Conservation (phyloP, 2,888 invertebrate genomes). For the Nyleta sp. region DNA sequence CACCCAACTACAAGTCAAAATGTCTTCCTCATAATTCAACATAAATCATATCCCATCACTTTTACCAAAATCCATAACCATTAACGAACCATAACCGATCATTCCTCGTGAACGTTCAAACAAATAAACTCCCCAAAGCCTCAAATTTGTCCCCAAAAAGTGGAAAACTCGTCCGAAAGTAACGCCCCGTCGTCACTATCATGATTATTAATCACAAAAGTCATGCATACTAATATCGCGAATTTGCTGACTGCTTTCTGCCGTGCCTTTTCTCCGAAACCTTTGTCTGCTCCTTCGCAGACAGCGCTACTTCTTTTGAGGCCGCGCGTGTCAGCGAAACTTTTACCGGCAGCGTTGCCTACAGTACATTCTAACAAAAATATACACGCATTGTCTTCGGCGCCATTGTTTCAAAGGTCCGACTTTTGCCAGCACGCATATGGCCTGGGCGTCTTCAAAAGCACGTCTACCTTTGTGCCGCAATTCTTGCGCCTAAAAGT, state of each 20-base stretch:
- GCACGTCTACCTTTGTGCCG: slow-evolving; percentile 60
- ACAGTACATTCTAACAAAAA: slow-evolving; percentile 65
- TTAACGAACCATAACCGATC: no score
- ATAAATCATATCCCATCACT: no score
- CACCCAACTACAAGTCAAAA: no score
- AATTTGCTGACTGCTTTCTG: slow-evolving; percentile 39
- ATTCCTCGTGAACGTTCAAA: no score
- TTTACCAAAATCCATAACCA: no score
- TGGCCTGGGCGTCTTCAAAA: slow-evolving; percentile 65
- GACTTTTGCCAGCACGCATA: slow-evolving; percentile 66
- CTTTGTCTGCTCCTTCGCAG: slow-evolving; percentile 44
- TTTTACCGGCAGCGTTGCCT: slow-evolving; percentile 30
- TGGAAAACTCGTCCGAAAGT: background rate
- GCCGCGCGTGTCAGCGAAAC: slow-evolving; percentile 34
- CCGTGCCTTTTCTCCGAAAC: slow-evolving; percentile 4
- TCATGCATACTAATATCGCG: slow-evolving; percentile 48
- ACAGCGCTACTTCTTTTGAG: slow-evolving; percentile 50
- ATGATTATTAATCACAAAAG: slow-evolving; percentile 58
- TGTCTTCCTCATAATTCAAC: no score
- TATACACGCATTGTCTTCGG: slow-evolving; percentile 74
- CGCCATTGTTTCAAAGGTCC: slow-evolving; percentile 69
- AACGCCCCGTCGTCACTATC: slow-evolving; percentile 36
- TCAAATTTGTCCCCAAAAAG: background rate
- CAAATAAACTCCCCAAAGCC: no score
- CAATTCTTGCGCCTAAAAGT: slow-evolving; percentile 64